A percentile compares a stretch with the other conserved stretches of the same genome.
phyloP scores from a whole-genome alignment of 2,888 invertebrate species.

The Pediacus dermestoides region DNA sequence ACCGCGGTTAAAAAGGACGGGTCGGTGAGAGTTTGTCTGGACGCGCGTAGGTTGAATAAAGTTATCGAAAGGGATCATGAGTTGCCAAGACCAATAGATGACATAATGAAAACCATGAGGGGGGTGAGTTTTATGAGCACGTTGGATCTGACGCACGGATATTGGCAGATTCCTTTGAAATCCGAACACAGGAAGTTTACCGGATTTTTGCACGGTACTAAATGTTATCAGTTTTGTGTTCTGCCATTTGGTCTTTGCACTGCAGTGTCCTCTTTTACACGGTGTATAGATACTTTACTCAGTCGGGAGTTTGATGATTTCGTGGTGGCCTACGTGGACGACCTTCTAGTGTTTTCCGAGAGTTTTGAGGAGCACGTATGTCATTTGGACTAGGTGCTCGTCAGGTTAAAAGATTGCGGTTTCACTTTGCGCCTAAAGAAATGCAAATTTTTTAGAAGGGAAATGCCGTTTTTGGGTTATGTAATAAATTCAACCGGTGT shows the following conservation, averaged over 20 bases:
- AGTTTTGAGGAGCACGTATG: background rate
- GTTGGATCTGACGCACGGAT: background rate
- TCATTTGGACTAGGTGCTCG: too few species aligned
- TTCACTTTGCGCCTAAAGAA: too few species aligned
- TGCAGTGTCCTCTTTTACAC: conserved; percentile 29
- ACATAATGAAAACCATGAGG: background rate
- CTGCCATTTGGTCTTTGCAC: conserved; percentile 31
- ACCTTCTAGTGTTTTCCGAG: background rate
- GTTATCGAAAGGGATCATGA: background rate
- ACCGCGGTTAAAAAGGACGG: background rate
- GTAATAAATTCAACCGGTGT: too few species aligned
- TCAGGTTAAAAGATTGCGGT: too few species aligned
- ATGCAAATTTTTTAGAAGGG: too few species aligned
- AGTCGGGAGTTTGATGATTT: conserved; percentile 14
- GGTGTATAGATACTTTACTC: conserved; percentile 24
- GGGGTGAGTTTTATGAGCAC: background rate
- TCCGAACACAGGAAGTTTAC: background rate
- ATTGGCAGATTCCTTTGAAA: conserved; percentile 1
- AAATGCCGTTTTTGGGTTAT: too few species aligned
- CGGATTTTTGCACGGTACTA: background rate
- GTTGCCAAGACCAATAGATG: background rate
- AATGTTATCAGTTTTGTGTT: conserved; percentile 25
- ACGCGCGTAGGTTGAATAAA: background rate
- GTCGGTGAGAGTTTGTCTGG: background rate
- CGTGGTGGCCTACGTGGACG: background rate